Conservation (phyloP, 2,113 vertebrate species). For the Smithornis capensis region DNA sequence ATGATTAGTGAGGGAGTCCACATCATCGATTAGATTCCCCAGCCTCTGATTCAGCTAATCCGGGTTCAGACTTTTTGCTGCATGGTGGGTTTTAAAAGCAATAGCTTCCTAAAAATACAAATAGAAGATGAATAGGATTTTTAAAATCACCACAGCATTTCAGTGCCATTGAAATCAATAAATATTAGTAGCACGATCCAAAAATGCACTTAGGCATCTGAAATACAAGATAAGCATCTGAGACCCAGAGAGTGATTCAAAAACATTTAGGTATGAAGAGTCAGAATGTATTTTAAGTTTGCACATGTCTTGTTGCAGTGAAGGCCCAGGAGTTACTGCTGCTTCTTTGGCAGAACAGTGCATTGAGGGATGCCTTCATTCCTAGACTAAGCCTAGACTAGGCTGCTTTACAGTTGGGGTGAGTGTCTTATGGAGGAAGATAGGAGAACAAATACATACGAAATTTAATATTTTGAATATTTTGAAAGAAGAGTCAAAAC, state of each 20-base stretch:
- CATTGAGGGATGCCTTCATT: background rate
- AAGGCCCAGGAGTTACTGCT: background rate
- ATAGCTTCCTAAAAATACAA: slow-evolving; percentile 17
- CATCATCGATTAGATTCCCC: background rate
- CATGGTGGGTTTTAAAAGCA: slow-evolving; percentile 16
- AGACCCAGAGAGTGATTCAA: background rate
- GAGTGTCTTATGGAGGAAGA: background rate
- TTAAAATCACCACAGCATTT: background rate
- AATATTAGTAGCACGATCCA: background rate
- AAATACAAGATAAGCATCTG: background rate
- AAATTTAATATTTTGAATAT: background rate
- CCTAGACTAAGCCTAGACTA: background rate
- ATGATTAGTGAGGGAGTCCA: background rate
- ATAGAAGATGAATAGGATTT: background rate
- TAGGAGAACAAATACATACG: background rate
- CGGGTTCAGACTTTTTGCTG: background rate
- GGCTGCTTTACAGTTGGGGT: background rate
- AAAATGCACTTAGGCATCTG: slow-evolving; percentile 24
- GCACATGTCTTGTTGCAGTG: background rate
- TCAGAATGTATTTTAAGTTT: background rate
- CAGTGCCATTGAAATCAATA: slow-evolving; percentile 44
- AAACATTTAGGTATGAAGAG: background rate
- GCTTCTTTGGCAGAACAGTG: background rate
- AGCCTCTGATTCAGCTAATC: slow-evolving; percentile 5
- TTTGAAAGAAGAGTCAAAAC: background rate